phyloP scores from a whole-genome alignment of 2,888 invertebrate species.

The Sminthurides aquaticus region DNA sequence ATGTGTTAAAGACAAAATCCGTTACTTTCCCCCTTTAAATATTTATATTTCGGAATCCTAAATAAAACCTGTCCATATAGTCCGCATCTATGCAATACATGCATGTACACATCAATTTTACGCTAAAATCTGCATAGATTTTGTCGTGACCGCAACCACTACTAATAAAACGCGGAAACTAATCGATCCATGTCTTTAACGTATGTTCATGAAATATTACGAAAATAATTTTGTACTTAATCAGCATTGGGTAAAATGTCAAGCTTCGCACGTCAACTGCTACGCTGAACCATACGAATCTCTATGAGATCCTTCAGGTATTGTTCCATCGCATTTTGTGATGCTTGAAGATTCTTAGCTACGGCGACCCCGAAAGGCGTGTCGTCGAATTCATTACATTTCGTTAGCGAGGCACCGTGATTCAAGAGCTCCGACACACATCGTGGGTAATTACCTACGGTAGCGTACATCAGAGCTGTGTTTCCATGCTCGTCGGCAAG shows the following conservation, averaged over 20 bases:
- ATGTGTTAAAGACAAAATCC: too few species aligned
- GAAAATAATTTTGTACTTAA: not conserved
- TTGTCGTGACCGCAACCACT: not conserved
- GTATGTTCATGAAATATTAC: too few species aligned
- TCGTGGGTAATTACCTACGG: slow-evolving; percentile 80
- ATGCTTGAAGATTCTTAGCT: slow-evolving; percentile 50
- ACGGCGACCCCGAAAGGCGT: slow-evolving; percentile 78
- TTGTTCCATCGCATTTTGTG: slow-evolving; percentile 37
- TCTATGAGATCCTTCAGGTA: slow-evolving; percentile 33
- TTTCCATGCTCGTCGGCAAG: slow-evolving; percentile 62
- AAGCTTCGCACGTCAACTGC: not conserved
- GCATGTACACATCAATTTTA: too few species aligned
- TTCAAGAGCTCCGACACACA: slow-evolving; percentile 76
- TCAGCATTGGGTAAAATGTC: not conserved
- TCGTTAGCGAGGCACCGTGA: slow-evolving; percentile 70
- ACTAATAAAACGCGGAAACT: too few species aligned
- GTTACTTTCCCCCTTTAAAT: too few species aligned
- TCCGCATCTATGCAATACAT: too few species aligned
- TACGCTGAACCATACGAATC: slow-evolving; percentile 7
- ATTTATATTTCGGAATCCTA: too few species aligned
- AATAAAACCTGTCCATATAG: too few species aligned
- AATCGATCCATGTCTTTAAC: not conserved
- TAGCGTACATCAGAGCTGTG: slow-evolving; percentile 85
- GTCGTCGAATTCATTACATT: slow-evolving; percentile 71
- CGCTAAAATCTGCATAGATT: too few species aligned